Evolutionary conservation across 2,113 vertebrate species (phyloP), one percentile per base, ranked within the genome.

Genomic region (Tragulus kanchil): DNA sequence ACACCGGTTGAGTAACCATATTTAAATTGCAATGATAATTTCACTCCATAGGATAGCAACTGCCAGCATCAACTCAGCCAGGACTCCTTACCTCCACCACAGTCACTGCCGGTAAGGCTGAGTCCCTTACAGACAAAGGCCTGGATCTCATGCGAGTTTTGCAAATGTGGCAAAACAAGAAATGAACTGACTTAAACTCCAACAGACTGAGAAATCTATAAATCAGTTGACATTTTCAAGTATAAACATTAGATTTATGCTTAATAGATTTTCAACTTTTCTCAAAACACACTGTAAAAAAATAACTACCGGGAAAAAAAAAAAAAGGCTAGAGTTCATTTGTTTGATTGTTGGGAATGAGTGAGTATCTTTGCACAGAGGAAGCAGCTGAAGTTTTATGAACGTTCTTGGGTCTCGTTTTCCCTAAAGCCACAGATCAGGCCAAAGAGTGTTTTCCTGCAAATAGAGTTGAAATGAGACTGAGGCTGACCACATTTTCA

Each of bases 111-210:
- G 3, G 69, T 31, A 25, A 9, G 45, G 23, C 15, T 23, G 26
- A 85, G 25, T 3, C 4, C 10, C 58, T 52, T 62, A 12, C 0
- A 28, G 19, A 31, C 36, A 79, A 5, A 83, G 28, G 28, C 31
- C 1, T 64, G 52, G 26, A 45, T 58, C 36, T 48, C 36, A 42
- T 3, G 36, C 0, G 3, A 59, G 36, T 48, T 83, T 93, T 77
- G 12, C 54, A 54, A 3, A 28, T 54, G 21, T 23, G 28, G 1
- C 17, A 54, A 82, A 92, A 58, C 3, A 65, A 81, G 26, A 89
- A 96, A 88, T 19, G 26, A 25, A 56, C 9, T 52, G 56, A 67
- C 71, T 93, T 86, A 89, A 85, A 92, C 21, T 28, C 92, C 69
- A 52, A 36, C 28, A 87, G 36, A 69, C 0, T 3, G 14, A 92